These are phyloP conservation scores for Theocolax elegans DNA, from an alignment of 1,140 invertebrate species.

Conservation along the genomic window DNA sequence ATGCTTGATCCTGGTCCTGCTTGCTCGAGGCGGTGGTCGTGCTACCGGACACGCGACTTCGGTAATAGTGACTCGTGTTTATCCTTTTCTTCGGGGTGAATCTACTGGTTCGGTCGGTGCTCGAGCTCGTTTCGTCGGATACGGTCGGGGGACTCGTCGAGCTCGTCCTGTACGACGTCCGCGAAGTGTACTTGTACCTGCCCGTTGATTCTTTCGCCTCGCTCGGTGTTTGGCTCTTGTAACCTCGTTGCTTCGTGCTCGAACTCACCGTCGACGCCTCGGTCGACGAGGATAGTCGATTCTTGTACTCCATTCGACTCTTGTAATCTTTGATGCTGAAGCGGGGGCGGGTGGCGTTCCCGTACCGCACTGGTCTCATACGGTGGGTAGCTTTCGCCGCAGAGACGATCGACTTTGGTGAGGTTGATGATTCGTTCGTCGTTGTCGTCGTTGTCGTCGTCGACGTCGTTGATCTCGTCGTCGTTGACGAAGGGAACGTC, in stretches of 20 bases:
- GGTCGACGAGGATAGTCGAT: conserved; percentile 48
- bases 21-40: conserved; percentile 26
- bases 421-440: conserved; percentile 38
- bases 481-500: conserved; percentile 18
- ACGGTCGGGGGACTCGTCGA: conserved; percentile 43
- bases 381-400: conserved; percentile 52
- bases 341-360: conserved; percentile 59
- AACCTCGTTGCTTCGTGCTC: conserved; percentile 19
- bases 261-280: conserved; percentile 29
- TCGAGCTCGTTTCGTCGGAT: not conserved
- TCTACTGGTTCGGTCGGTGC: conserved; percentile 32
- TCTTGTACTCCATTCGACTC: conserved; percentile 62
- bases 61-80: conserved; percentile 55
- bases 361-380: conserved; percentile 56
- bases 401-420: conserved; percentile 15
- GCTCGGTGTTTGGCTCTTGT: conserved; percentile 44
- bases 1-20: not conserved
- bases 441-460: conserved; percentile 43
- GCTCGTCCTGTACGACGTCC: conserved; percentile 53
- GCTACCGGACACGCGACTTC: conserved; percentile 48
- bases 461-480: conserved; percentile 46
- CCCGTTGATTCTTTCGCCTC: conserved; percentile 49
- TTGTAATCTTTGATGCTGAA: conserved; percentile 68
- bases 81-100: conserved; percentile 58
- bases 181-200: conserved; percentile 60